Percentiles rank a stretch among this genome's conserved stretches.
These are phyloP conservation scores for Acronicta leporina DNA, from an alignment of 2,888 invertebrate genomes.

Conservation along the genomic window DNA sequence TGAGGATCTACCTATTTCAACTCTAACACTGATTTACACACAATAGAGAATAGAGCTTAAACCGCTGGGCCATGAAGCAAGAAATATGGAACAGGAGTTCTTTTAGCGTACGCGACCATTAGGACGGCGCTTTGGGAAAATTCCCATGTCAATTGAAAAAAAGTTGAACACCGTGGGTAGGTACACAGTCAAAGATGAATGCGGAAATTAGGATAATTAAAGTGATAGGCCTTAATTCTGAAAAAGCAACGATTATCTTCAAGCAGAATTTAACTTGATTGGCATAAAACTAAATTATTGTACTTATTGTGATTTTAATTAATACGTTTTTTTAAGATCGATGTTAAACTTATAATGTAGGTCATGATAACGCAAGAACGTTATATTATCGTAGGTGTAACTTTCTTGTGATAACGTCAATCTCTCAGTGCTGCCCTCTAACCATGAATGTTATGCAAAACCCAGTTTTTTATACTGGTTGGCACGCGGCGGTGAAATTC, in stretches of 20 bases:
- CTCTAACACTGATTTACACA: no score
- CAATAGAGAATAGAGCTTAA: no score
- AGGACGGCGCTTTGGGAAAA: no score
- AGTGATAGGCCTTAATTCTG: constrained; percentile 5
- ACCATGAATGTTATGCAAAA: constrained; percentile 2
- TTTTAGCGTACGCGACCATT: no score
- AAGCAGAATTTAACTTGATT: constrained; percentile 27
- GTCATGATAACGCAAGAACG: constrained; percentile 54
- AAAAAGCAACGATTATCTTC: neutral
- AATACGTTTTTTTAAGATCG: constrained; percentile 68
- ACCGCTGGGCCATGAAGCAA: no score
- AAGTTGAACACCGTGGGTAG: no score
- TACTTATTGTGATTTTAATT: constrained; percentile 73
- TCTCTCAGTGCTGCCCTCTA: constrained; percentile 52
- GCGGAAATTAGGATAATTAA: neutral
- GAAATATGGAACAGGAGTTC: no score
- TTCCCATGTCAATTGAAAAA: no score
- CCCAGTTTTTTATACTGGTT: constrained; percentile 4
- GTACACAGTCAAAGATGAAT: no score
- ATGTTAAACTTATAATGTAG: constrained; percentile 74
- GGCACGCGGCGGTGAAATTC: neutral
- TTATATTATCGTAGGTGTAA: no score
- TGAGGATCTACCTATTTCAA: no score
- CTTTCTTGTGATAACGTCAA: no score
- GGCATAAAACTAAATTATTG: constrained; percentile 56